These are phyloP conservation scores for Sebastes miniatus DNA, from an alignment of 2,797 vertebrate genomes.

Conservation along the genomic window DNA sequence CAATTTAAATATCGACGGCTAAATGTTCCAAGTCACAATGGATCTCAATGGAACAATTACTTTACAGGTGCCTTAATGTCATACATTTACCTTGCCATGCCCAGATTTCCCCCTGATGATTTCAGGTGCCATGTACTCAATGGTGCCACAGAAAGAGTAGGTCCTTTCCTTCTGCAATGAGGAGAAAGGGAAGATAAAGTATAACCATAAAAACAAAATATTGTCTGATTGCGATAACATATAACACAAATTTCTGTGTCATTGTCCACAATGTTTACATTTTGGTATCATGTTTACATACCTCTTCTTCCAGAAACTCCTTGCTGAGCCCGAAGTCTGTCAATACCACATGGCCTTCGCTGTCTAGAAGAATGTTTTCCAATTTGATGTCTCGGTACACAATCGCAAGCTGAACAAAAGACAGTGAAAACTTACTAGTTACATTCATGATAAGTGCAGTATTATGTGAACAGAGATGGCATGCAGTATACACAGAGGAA, in stretches of 20 bases:
- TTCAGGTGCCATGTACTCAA: slow-evolving; percentile 97
- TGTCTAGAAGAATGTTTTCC: slow-evolving; percentile 93
- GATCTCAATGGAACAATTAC: not conserved
- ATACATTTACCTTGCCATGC: slow-evolving; percentile 88
- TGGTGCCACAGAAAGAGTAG: slow-evolving; percentile 95
- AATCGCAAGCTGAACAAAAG: slow-evolving; percentile 87
- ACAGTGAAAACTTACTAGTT: not conserved
- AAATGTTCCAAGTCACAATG: not conserved
- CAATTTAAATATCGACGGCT: not conserved
- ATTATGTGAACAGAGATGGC: not conserved
- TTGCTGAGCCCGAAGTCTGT: slow-evolving; percentile 96
- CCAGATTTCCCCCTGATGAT: slow-evolving; percentile 91
- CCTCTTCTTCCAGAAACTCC: slow-evolving; percentile 92
- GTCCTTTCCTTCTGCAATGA: slow-evolving; percentile 88
- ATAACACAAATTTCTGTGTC: not conserved
- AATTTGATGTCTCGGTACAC: slow-evolving; percentile 95
- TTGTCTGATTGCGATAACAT: not conserved
- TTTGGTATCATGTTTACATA: slow-evolving; percentile 41
- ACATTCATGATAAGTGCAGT: not conserved
- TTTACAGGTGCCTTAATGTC: not conserved
- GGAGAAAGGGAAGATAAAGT: not conserved
- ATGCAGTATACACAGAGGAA: not conserved
- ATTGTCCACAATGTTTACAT: not conserved
- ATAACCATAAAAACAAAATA: not conserved
- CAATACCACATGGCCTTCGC: slow-evolving; percentile 91